Percentiles rank a stretch among this genome's conserved stretches.
phyloP scores from a whole-genome alignment of 1,140 invertebrate genomes.

The Araneus ventricosus region DNA sequence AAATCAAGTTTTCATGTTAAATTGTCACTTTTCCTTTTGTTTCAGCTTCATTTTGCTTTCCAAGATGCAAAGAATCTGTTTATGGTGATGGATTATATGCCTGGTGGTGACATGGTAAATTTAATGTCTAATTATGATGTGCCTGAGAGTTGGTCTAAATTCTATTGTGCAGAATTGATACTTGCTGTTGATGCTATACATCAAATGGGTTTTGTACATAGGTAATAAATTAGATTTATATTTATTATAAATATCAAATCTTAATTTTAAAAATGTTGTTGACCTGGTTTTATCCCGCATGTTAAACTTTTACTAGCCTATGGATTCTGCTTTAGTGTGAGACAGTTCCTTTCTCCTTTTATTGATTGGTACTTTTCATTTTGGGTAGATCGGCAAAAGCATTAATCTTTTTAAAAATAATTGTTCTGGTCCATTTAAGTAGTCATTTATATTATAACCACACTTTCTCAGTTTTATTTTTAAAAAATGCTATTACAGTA shows the following conservation, averaged over 20 bases:
- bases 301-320: no score
- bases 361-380: no score
- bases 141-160: conserved; percentile 99
- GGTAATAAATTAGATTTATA: conserved; percentile 79
- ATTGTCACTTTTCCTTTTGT: conserved; percentile 57
- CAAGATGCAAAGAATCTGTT: conserved; percentile 98
- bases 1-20: no score
- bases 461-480: no score
- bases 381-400: no score
- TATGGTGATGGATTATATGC: conserved; percentile 99
- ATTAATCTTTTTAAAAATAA: no score
- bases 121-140: conserved; percentile 99
- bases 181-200: conserved; percentile 99
- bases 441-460: no score
- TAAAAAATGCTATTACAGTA: no score
- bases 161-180: conserved; percentile 99
- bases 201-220: conserved; percentile 99
- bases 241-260: neutral
- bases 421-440: no score
- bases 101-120: conserved; percentile 98
- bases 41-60: conserved; percentile 98
- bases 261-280: neutral
- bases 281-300: no score
- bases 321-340: no score
- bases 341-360: no score